Conservation (phyloP, 2,888 invertebrate genomes). For the Ennomos quercinarius region DNA sequence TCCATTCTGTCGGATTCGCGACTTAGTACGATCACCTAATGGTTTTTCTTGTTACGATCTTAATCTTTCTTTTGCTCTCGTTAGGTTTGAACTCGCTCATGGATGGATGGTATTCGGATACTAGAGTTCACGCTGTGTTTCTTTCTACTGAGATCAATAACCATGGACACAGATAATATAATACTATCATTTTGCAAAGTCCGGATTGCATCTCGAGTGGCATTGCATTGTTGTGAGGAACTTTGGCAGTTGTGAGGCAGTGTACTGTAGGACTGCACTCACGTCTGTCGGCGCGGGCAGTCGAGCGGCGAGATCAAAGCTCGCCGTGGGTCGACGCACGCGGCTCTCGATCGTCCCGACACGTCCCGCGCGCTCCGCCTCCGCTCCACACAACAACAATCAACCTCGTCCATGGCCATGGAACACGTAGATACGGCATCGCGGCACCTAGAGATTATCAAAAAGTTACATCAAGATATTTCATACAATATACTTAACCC, state of each 20-base stretch:
- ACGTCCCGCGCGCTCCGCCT: slow-evolving; percentile 52
- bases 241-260: slow-evolving; percentile 17
- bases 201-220: slow-evolving; percentile 8
- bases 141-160: too few species aligned
- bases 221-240: slow-evolving; percentile 17
- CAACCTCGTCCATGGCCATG: slow-evolving; percentile 40
- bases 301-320: slow-evolving; percentile 73
- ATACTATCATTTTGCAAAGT: slow-evolving; percentile 8
- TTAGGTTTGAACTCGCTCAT: too few species aligned
- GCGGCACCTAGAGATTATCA: slow-evolving; percentile 1
- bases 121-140: too few species aligned
- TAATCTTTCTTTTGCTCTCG: too few species aligned
- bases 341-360: slow-evolving; percentile 64
- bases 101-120: too few species aligned
- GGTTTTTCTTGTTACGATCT: neutral
- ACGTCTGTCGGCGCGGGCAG: slow-evolving; percentile 39
- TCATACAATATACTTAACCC: neutral
- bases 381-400: slow-evolving; percentile 52
- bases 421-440: slow-evolving; percentile 36
- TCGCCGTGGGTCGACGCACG: slow-evolving; percentile 80
- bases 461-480: neutral
- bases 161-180: too few species aligned
- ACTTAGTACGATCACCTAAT: slow-evolving; percentile 13
- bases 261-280: slow-evolving; percentile 38
- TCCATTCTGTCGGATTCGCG: slow-evolving; percentile 16